A percentile compares a stretch with the other conserved stretches of the same genome.
Conservation (phyloP, 2,113 vertebrate species). For the Poeciliopsis retropinna region DNA sequence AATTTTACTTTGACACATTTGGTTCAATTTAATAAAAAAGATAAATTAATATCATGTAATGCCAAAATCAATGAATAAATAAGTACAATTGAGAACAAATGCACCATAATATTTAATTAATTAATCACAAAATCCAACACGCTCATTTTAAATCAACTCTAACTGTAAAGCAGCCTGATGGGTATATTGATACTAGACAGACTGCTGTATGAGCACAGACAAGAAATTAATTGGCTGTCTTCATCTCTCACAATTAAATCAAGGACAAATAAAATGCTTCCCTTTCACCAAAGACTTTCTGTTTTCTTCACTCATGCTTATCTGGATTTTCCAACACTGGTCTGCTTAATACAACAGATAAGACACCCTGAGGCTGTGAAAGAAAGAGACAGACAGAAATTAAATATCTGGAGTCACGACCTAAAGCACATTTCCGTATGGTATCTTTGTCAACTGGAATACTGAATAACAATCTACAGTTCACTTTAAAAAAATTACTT, state of each 20-base stretch:
- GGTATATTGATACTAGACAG: slow-evolving; percentile 6
- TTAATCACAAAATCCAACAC: too few relatives aligned
- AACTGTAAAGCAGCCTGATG: slow-evolving; percentile 6
- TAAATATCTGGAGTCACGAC: background rate
- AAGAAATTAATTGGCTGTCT: slow-evolving; percentile 23
- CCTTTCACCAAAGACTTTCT: slow-evolving; percentile 21
- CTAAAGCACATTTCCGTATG: background rate
- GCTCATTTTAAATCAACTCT: too few relatives aligned
- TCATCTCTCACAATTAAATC: slow-evolving; percentile 23
- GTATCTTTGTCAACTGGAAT: background rate
- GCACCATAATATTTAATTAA: too few relatives aligned
- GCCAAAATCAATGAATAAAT: too few relatives aligned
- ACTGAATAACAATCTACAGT: too few relatives aligned
- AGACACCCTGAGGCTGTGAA: background rate
- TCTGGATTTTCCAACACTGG: slow-evolving; percentile 8
- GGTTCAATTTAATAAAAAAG: too few relatives aligned
- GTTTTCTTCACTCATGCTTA: slow-evolving; percentile 16
- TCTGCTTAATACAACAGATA: slow-evolving; percentile 5
- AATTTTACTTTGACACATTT: too few relatives aligned
- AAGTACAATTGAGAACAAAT: too few relatives aligned
- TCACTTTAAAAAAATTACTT: background rate
- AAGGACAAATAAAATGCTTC: slow-evolving; percentile 24
- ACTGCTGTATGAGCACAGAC: slow-evolving; percentile 7
- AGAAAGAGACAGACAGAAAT: background rate
- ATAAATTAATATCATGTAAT: too few relatives aligned